phyloP scores from a whole-genome alignment of 2,797 vertebrate species.

The Lithobates sylvaticus region DNA sequence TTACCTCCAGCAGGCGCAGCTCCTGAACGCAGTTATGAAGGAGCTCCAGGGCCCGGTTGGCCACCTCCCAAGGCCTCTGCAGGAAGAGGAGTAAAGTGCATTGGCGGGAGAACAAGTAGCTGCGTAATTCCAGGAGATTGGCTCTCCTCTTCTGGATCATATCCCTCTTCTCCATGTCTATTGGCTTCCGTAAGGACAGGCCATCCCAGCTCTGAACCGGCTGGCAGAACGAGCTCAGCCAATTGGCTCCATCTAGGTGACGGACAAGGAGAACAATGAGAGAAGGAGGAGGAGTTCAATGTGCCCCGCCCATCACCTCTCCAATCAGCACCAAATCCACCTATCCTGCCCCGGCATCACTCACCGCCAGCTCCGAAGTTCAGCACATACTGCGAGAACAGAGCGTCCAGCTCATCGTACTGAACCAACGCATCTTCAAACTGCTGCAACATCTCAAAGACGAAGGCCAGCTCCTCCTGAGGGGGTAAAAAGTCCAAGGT shows the following conservation, averaged over 20 bases:
- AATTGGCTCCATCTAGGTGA: conserved; percentile 91
- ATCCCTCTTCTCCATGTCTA: conserved; percentile 98
- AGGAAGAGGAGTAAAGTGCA: conserved; percentile 96
- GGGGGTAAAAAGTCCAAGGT: not conserved
- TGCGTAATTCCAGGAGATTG: conserved; percentile 91
- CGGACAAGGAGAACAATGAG: not conserved
- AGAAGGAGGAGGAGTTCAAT: not conserved
- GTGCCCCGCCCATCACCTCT: too few species aligned
- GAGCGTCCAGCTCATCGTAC: conserved; percentile 97
- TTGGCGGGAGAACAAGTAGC: conserved; percentile 97
- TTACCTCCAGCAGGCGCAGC: conserved; percentile 91
- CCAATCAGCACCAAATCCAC: too few species aligned
- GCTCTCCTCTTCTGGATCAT: conserved; percentile 91
- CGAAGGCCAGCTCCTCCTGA: conserved; percentile 97
- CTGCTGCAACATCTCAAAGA: conserved; percentile 99
- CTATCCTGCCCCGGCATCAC: conserved; percentile 51
- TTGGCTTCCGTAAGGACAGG: conserved; percentile 90
- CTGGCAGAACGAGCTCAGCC: conserved; percentile 95
- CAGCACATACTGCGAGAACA: conserved; percentile 97
- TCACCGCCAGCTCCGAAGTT: conserved; percentile 97
- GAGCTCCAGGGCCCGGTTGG: conserved; percentile 91
- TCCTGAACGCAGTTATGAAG: conserved; percentile 98
- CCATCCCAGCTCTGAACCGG: conserved; percentile 95
- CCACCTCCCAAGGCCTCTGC: conserved; percentile 97
- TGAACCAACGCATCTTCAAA: conserved; percentile 97